A percentile compares a stretch with the other conserved stretches of the same genome.
Evolutionary conservation across 2,113 vertebrate species (phyloP).

Genomic region (Ammodramus savannarum): DNA sequence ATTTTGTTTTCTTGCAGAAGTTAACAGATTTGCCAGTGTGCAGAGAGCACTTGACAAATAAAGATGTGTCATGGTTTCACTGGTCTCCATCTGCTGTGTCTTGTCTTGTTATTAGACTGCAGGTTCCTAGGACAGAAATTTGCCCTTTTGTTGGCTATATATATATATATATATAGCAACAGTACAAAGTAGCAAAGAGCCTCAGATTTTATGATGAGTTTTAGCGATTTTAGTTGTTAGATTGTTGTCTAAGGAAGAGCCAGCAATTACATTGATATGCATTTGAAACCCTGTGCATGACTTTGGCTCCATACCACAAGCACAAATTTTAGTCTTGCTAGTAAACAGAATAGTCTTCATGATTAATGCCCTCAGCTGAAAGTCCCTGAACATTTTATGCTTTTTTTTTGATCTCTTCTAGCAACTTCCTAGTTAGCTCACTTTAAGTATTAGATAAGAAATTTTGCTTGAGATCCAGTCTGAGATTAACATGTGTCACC

Average conservation of each 20-base stretch:
- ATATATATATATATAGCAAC: not conserved
- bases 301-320: not conserved
- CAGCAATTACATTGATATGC: not conserved
- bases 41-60: rapidly evolving
- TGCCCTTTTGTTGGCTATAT: not conserved
- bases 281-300: not conserved
- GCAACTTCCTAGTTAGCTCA: not conserved
- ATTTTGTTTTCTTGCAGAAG: not conserved
- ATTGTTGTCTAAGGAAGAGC: not conserved
- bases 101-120: not conserved
- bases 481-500: not conserved
- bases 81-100: not conserved
- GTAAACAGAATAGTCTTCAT: not conserved
- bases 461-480: not conserved
- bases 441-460: not conserved
- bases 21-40: not conserved
- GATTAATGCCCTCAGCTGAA: not conserved
- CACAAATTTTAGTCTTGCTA: not conserved
- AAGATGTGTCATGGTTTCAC: not conserved
- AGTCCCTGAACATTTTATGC: not conserved
- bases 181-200: not conserved
- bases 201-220: not conserved
- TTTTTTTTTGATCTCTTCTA: not conserved
- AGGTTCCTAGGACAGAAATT: not conserved
- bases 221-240: not conserved